Evolutionary conservation across 2,888 invertebrate genomes (phyloP).

Genomic region (Ecdyonurus torrentis): DNA sequence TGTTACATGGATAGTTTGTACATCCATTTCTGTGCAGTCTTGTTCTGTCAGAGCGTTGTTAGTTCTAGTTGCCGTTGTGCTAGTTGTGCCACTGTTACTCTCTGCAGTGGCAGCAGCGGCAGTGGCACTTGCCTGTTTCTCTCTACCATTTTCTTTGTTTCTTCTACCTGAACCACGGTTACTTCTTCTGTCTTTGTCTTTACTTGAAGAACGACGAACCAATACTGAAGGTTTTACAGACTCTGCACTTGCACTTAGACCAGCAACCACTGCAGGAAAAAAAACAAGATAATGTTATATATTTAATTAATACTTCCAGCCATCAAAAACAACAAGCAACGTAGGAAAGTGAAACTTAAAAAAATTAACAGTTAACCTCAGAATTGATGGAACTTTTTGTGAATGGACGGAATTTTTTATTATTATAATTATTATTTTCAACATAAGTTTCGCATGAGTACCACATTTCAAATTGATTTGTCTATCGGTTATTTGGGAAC

Average conservation of each 20-base stretch:
- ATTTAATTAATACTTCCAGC: slow-evolving; percentile 10
- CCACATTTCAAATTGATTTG: no score
- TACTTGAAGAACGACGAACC: slow-evolving; percentile 32
- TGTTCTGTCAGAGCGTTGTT: slow-evolving; percentile 20
- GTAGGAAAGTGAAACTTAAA: background rate
- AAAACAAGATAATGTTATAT: slow-evolving; percentile 6
- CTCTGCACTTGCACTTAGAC: slow-evolving; percentile 33
- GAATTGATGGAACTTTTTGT: no score
- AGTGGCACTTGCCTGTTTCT: slow-evolving; percentile 20
- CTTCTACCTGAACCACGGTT: slow-evolving; percentile 33
- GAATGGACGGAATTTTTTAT: no score
- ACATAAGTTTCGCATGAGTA: no score
- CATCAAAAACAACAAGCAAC: background rate
- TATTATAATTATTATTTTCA: no score
- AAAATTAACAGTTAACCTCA: no score
- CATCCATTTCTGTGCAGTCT: slow-evolving; percentile 32
- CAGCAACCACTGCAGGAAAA: slow-evolving; percentile 8
- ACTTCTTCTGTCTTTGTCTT: slow-evolving; percentile 28
- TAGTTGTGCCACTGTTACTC: slow-evolving; percentile 6
- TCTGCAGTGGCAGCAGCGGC: background rate
- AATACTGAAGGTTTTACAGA: slow-evolving; percentile 37
- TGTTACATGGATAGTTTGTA: slow-evolving; percentile 32
- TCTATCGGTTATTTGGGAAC: no score
- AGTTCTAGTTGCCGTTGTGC: slow-evolving; percentile 5
- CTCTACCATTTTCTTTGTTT: slow-evolving; percentile 33